Percentiles rank a stretch among this genome's conserved stretches.
phyloP scores from a whole-genome alignment of 2,888 invertebrate genomes.

The Deilephila porcellus region DNA sequence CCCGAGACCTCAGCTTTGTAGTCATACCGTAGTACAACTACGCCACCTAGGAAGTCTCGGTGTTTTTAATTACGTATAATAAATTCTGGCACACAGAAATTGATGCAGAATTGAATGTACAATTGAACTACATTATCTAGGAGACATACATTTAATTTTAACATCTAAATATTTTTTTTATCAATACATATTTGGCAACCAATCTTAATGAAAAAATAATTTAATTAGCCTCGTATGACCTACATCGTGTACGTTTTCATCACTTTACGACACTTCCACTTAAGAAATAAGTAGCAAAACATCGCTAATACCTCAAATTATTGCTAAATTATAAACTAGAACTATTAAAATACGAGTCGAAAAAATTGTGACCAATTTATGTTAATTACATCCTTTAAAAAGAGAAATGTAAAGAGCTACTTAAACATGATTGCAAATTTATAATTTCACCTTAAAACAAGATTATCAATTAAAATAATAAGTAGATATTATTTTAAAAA shows the following conservation, averaged over 20 bases:
- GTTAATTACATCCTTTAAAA: not conserved
- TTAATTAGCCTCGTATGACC: slow-evolving; percentile 19
- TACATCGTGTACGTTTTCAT: not conserved
- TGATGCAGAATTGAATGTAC: no score
- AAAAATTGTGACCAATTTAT: not conserved
- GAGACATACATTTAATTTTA: no score
- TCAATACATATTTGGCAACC: not conserved
- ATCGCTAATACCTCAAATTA: not conserved
- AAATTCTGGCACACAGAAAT: no score
- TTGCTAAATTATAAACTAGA: not conserved
- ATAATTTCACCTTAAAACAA: not conserved
- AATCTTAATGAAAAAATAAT: not conserved
- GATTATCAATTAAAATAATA: not conserved
- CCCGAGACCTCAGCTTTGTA: no score
- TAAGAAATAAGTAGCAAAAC: not conserved
- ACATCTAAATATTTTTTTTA: not conserved
- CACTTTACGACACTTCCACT: not conserved
- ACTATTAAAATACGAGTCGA: not conserved
- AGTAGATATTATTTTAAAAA: no score
- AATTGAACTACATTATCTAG: no score
- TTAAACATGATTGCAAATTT: not conserved
- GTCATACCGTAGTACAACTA: no score
- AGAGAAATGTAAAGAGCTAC: not conserved
- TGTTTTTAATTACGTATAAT: no score
- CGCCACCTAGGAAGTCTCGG: no score